These are phyloP conservation scores for Syngnathus rostellatus DNA, from an alignment of 2,797 vertebrate genomes.

Conservation along the genomic window DNA sequence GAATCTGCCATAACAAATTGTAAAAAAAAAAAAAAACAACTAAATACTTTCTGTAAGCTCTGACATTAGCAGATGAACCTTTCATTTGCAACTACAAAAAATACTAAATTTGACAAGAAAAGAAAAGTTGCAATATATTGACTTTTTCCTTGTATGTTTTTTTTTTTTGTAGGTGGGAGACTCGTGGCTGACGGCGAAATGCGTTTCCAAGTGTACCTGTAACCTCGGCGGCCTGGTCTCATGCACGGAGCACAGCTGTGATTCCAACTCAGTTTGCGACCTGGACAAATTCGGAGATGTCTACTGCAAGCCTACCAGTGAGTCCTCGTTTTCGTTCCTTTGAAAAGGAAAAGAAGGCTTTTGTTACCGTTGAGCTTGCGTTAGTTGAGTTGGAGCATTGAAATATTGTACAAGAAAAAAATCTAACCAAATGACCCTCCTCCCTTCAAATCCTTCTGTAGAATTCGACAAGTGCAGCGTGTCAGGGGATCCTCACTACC, in stretches of 20 bases:
- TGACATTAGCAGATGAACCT: too few species aligned
- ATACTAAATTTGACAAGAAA: too few species aligned
- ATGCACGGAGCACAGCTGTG: constrained; percentile 59
- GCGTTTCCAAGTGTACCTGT: constrained; percentile 64
- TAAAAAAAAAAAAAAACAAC: too few species aligned
- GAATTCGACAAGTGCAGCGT: constrained; percentile 67
- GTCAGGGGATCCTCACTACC: constrained; percentile 75
- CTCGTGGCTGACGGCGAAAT: constrained; percentile 67
- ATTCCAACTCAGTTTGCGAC: constrained; percentile 54
- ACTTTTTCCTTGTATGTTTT: neutral
- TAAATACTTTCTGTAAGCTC: too few species aligned
- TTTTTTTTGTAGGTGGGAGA: constrained; percentile 65
- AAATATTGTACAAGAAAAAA: neutral
- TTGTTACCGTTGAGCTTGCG: too few species aligned
- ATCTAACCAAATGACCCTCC: neutral
- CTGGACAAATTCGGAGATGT: constrained; percentile 54
- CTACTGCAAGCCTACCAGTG: constrained; percentile 67
- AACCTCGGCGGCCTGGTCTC: constrained; percentile 34
- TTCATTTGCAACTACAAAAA: too few species aligned
- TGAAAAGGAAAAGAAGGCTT: too few species aligned
- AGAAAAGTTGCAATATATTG: too few species aligned
- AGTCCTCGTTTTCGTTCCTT: constrained; percentile 29
- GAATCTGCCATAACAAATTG: too few species aligned
- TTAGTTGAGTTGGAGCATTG: neutral
- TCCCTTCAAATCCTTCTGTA: constrained; percentile 16